These are phyloP conservation scores for Drosophila subobscura DNA, from an alignment of 1,140 invertebrate genomes.

Conservation along the genomic window DNA sequence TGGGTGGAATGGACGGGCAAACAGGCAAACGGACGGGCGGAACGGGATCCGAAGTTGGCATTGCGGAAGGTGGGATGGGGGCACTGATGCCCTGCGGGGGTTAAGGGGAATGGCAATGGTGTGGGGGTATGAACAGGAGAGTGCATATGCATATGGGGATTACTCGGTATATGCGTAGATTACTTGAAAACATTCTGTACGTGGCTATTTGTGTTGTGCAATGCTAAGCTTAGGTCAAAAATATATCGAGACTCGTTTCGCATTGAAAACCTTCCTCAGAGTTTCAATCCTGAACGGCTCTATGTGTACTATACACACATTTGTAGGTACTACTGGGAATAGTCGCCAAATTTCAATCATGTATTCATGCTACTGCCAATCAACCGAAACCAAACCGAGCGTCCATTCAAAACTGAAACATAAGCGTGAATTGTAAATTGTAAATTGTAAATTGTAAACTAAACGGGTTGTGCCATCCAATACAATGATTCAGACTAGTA, in stretches of 20 bases:
- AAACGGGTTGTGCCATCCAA: slow-evolving; percentile 63
- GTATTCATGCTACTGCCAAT: slow-evolving; percentile 66
- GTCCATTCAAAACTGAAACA: slow-evolving; percentile 71
- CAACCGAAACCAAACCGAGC: slow-evolving; percentile 28
- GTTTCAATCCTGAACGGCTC: slow-evolving; percentile 65
- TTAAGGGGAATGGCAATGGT: not conserved
- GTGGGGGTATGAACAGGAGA: not conserved
- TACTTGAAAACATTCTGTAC: not conserved
- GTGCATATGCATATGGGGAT: not conserved
- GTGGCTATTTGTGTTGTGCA: slow-evolving; percentile 25
- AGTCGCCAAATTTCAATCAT: slow-evolving; percentile 33
- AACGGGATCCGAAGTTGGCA: no score
- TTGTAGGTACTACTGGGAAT: slow-evolving; percentile 2
- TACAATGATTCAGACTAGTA: slow-evolving; percentile 46
- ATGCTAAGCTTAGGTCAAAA: slow-evolving; percentile 36
- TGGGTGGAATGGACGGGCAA: not conserved
- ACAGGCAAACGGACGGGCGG: no score
- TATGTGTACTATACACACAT: slow-evolving; percentile 2
- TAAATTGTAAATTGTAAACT: slow-evolving; percentile 53
- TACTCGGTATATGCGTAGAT: not conserved
- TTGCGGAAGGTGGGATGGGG: no score
- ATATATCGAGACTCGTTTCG: slow-evolving; percentile 6
- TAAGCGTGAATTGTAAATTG: slow-evolving; percentile 30
- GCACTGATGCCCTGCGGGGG: not conserved
- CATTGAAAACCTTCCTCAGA: slow-evolving; percentile 16